A percentile compares a stretch with the other conserved stretches of the same genome.
Evolutionary conservation across 2,888 invertebrate species (phyloP).

Genomic region (Troilus luridus): DNA sequence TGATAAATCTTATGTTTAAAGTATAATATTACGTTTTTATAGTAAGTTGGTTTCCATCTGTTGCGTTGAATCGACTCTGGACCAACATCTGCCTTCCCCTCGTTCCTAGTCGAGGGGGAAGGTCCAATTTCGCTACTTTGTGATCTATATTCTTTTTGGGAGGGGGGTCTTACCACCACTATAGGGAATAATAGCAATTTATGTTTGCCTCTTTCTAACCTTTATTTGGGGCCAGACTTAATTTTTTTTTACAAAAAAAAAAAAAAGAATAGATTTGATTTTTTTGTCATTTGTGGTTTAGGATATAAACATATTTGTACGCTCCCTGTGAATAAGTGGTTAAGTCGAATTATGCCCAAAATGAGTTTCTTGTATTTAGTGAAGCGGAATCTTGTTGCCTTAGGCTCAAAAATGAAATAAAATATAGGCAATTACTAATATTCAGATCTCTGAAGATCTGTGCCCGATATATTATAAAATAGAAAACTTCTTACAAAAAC

Average conservation of each 20-base stretch:
- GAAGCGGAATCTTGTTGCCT: too few relatives aligned
- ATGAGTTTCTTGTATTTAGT: too few relatives aligned
- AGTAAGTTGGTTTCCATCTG: background rate
- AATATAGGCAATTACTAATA: too few relatives aligned
- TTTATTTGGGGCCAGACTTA: background rate
- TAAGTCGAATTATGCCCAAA: too few relatives aligned
- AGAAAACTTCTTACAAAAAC: too few relatives aligned
- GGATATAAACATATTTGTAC: background rate
- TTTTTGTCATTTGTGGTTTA: background rate
- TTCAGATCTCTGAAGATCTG: too few relatives aligned
- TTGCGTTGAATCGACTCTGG: background rate
- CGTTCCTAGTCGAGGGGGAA: background rate
- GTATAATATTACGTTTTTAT: background rate
- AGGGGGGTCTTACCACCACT: background rate
- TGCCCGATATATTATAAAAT: too few relatives aligned
- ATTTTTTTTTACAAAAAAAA: background rate
- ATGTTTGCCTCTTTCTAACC: slow-evolving; percentile 19
- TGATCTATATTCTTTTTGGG: background rate
- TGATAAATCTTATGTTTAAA: background rate
- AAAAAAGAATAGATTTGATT: background rate
- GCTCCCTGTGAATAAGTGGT: too few relatives aligned
- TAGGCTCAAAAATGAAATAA: too few relatives aligned
- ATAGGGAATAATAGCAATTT: slow-evolving; percentile 12
- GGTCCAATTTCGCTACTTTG: slow-evolving; percentile 4
- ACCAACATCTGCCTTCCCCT: background rate